Conservation (phyloP, 2,797 vertebrate species). For the Gambusia yucatana region DNA sequence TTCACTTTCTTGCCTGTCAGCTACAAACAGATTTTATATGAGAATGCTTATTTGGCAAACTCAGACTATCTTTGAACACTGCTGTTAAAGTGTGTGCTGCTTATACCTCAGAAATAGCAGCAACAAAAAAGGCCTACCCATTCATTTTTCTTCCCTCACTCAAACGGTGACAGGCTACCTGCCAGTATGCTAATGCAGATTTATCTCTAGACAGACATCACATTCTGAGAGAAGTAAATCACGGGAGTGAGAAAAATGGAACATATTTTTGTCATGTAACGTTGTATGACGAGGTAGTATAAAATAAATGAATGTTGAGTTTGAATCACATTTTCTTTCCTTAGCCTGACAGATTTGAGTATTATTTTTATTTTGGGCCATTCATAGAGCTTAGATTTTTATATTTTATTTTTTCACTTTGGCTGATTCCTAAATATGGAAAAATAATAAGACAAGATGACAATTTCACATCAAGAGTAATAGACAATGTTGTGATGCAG, state of each 20-base stretch:
- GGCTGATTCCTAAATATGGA: neutral
- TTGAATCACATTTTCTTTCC: neutral
- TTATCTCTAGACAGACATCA: neutral
- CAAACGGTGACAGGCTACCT: neutral
- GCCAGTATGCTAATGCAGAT: neutral
- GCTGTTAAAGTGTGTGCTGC: neutral
- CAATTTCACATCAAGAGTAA: neutral
- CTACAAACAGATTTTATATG: conserved; percentile 1
- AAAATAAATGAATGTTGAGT: neutral
- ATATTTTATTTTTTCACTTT: neutral
- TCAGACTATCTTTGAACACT: neutral
- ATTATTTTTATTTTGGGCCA: neutral
- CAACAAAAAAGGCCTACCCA: neutral
- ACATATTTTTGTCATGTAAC: neutral
- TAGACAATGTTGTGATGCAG: neutral
- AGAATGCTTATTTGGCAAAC: neutral
- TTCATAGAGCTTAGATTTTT: neutral
- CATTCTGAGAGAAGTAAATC: neutral
- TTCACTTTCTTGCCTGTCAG: neutral
- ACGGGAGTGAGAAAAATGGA: neutral
- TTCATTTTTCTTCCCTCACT: neutral
- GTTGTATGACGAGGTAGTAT: neutral
- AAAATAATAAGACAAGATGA: neutral
- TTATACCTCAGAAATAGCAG: neutral
- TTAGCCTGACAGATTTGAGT: neutral